A percentile compares a stretch with the other conserved stretches of the same genome.
Conservation (phyloP, 2,113 vertebrate species). For the Verasper variegatus region DNA sequence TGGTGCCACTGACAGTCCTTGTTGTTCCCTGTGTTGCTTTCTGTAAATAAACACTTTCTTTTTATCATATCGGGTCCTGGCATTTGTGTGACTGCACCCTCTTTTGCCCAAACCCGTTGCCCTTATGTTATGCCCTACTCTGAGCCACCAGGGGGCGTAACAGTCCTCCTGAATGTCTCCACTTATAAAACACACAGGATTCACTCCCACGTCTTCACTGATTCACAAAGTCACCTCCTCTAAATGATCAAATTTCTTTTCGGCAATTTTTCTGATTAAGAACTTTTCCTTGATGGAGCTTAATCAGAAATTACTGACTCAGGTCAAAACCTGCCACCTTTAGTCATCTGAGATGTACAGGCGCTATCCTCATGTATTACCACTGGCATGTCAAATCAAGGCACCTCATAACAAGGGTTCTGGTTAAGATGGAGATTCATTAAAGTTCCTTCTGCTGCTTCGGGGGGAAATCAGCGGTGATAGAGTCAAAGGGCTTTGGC, state of each 20-base stretch:
- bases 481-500: constrained; percentile 67
- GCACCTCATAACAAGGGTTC: constrained; percentile 54
- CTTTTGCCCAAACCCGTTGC: no score
- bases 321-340: constrained; percentile 61
- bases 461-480: constrained; percentile 77
- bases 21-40: no score
- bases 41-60: no score
- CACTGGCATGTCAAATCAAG: constrained; percentile 56
- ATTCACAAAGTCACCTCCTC: background rate
- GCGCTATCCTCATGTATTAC: constrained; percentile 50
- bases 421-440: constrained; percentile 72
- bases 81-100: no score
- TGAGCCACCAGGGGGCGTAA: no score
- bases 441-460: constrained; percentile 73
- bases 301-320: constrained; percentile 63
- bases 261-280: constrained; percentile 25
- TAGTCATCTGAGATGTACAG: constrained; percentile 47
- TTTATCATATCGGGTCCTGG: no score
- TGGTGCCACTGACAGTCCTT: no score
- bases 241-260: constrained; percentile 28
- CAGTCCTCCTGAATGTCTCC: background rate
- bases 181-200: background rate
- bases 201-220: background rate
- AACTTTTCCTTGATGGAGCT: constrained; percentile 16
- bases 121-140: no score